phyloP scores from a whole-genome alignment of 2,797 vertebrate species.

The Hafferia zeledoni region DNA sequence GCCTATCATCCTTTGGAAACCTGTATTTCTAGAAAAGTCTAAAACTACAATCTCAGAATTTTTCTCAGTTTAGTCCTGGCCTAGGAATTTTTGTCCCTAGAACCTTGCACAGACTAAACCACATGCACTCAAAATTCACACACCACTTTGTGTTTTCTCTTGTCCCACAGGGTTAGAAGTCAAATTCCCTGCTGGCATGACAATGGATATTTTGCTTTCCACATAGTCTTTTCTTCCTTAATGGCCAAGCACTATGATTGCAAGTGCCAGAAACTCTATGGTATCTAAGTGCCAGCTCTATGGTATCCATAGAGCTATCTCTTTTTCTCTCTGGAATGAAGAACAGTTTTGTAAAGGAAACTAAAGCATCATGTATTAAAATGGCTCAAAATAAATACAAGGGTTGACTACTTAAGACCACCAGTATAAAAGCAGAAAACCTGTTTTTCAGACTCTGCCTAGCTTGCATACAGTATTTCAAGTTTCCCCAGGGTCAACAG shows the following conservation, averaged over 20 bases:
- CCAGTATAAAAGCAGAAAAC: not conserved
- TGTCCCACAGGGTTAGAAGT: not conserved
- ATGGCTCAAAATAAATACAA: not conserved
- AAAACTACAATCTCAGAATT: not conserved
- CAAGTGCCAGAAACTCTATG: not conserved
- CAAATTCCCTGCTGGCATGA: not conserved
- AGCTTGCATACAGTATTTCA: not conserved
- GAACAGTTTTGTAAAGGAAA: not conserved
- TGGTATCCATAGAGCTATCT: accelerated
- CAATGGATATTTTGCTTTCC: not conserved
- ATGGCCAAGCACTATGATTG: not conserved
- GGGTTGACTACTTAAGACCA: not conserved
- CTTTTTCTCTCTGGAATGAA: not conserved
- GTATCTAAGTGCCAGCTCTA: too few species aligned
- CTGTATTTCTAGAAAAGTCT: not conserved
- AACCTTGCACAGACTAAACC: not conserved
- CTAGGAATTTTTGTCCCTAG: not conserved
- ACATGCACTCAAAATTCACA: not conserved
- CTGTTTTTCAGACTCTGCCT: not conserved
- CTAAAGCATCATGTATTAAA: not conserved
- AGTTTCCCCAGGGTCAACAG: not conserved
- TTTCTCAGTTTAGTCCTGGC: not conserved
- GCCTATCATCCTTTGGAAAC: not conserved
- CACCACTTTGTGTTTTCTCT: not conserved
- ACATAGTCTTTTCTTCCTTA: not conserved